These are phyloP conservation scores for Casuarius casuarius DNA, from an alignment of 2,113 vertebrate species.

Conservation along the genomic window DNA sequence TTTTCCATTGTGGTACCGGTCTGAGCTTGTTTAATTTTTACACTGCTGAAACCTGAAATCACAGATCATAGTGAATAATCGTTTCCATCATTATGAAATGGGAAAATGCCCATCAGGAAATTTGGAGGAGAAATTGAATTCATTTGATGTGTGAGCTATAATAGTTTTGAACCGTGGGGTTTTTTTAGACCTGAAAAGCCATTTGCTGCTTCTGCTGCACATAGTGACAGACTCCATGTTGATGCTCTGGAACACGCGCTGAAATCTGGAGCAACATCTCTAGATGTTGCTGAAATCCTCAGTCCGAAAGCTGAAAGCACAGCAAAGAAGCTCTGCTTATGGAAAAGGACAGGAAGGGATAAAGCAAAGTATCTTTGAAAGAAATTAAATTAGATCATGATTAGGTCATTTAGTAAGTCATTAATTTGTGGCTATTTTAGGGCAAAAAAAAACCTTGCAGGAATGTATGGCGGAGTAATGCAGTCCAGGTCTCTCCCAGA, in stretches of 20 bases:
- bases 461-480: neutral
- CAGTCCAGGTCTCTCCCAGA: neutral
- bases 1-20: too few species aligned
- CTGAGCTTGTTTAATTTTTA: neutral
- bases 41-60: neutral
- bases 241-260: neutral
- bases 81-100: neutral
- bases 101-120: neutral
- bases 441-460: neutral
- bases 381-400: neutral
- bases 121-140: neutral
- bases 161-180: neutral
- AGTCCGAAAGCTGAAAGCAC: too few species aligned
- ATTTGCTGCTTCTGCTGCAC: neutral
- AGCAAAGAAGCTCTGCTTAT: accelerated
- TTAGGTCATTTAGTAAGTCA: constrained; percentile 6
- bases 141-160: neutral
- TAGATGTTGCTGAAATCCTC: too few species aligned
- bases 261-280: neutral
- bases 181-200: neutral
- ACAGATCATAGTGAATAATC: neutral
- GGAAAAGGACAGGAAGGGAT: neutral
- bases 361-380: constrained; percentile 5
- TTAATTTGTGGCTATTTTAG: constrained; percentile 55
- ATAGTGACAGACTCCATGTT: accelerated